phyloP scores from a whole-genome alignment of 1,140 invertebrate genomes.

The Trissolcus basalis region DNA sequence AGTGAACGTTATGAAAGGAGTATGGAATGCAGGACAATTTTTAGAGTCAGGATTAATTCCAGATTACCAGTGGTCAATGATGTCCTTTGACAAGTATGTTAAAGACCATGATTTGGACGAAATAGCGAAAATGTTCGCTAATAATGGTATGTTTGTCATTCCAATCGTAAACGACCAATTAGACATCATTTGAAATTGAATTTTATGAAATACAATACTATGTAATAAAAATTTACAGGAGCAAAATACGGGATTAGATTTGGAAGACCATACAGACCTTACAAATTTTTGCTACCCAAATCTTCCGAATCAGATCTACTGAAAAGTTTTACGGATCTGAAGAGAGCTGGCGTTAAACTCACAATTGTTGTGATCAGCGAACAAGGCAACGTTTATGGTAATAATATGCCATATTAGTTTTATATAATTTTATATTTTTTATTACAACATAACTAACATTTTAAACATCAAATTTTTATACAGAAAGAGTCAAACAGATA shows the following conservation, averaged over 20 bases:
- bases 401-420: too few species aligned
- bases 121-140: background rate
- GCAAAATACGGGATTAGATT: constrained; percentile 57
- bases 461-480: too few species aligned
- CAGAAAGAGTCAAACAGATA: constrained; percentile 81
- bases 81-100: constrained; percentile 62
- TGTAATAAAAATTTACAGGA: constrained; percentile 5
- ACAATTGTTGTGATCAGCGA: constrained; percentile 78
- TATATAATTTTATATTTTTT: too few species aligned
- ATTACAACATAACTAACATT: too few species aligned
- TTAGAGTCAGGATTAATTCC: constrained; percentile 41
- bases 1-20: constrained; percentile 65
- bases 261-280: constrained; percentile 46
- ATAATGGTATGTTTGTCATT: too few species aligned
- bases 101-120: constrained; percentile 39
- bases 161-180: too few species aligned
- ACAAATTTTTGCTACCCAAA: background rate
- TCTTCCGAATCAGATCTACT: background rate
- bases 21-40: constrained; percentile 74
- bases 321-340: constrained; percentile 51
- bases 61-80: constrained; percentile 71
- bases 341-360: constrained; percentile 63
- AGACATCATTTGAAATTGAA: too few species aligned
- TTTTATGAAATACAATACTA: too few species aligned
- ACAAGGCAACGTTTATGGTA: constrained; percentile 71